A percentile compares a stretch with the other conserved stretches of the same genome.
phyloP scores from a whole-genome alignment of 1,140 invertebrate genomes.

The Antheraea mylitta region DNA sequence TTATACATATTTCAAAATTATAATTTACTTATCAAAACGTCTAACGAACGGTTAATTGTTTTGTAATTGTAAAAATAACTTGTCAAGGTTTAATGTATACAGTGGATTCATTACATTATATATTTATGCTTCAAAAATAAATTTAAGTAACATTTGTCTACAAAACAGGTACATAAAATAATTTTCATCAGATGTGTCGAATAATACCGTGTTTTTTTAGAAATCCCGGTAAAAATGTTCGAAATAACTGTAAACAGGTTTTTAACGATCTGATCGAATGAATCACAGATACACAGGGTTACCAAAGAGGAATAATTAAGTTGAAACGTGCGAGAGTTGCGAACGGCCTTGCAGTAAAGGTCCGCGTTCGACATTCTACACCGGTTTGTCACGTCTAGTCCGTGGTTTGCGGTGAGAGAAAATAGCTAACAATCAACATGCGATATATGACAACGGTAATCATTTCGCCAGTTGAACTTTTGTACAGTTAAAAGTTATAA shows the following conservation, averaged over 20 bases:
- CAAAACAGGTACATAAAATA: neutral
- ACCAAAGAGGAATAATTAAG: neutral
- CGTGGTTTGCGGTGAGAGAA: neutral
- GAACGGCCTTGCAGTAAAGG: constrained; percentile 42
- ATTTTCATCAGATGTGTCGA: too few species aligned
- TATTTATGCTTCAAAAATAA: too few species aligned
- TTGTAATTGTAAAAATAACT: too few species aligned
- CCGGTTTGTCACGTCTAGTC: constrained; percentile 35
- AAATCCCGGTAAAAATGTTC: neutral
- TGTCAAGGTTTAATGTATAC: too few species aligned
- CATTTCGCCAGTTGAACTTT: neutral
- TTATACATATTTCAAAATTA: neutral
- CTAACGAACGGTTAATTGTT: too few species aligned
- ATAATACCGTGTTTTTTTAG: neutral
- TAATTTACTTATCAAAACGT: too few species aligned
- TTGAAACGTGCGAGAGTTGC: constrained; percentile 3
- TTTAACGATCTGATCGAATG: neutral
- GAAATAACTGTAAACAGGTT: neutral
- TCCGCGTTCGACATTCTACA: constrained; percentile 41
- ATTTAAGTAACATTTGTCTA: too few species aligned
- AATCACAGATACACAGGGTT: neutral
- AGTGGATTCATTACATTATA: too few species aligned
- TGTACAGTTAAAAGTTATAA: too few species aligned
- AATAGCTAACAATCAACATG: neutral
- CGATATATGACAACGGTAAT: neutral